Conservation (phyloP, 2,113 vertebrate species). For the Urocynchramus pylzowi region DNA sequence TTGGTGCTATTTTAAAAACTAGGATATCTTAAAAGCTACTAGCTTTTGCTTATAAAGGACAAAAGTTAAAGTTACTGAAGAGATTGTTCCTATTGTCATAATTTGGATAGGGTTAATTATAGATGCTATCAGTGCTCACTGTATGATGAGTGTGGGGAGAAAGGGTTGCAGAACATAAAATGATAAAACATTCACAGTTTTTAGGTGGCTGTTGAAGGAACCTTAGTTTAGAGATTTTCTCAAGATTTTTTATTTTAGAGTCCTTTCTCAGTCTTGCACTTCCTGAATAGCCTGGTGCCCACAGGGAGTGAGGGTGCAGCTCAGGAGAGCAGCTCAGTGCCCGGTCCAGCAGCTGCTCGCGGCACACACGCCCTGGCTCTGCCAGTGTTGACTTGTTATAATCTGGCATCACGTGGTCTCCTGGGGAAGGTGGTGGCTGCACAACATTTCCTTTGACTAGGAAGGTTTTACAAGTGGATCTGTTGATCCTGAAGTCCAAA, state of each 20-base stretch:
- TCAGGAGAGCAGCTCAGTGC: background rate
- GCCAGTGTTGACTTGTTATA: background rate
- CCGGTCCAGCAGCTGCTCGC: background rate
- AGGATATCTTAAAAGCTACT: background rate
- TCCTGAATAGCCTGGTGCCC: background rate
- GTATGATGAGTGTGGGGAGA: background rate
- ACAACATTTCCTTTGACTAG: background rate
- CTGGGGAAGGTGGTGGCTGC: constrained; percentile 16
- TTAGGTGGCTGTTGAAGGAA: background rate
- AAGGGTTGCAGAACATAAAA: background rate
- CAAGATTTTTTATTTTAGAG: background rate
- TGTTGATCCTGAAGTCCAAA: constrained; percentile 37
- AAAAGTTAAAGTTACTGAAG: background rate
- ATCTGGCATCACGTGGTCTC: constrained; percentile 23
- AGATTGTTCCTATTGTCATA: background rate
- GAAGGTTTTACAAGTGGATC: constrained; percentile 24
- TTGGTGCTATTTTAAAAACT: background rate
- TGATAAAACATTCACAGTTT: background rate
- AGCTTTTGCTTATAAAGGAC: background rate
- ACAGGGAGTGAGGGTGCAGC: background rate
- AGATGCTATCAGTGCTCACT: background rate
- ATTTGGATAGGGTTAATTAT: background rate
- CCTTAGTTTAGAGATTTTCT: background rate
- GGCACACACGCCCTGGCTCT: background rate
- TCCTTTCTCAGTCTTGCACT: background rate